phyloP scores from a whole-genome alignment of 2,797 vertebrate species.

The Enteromius mattozi region DNA sequence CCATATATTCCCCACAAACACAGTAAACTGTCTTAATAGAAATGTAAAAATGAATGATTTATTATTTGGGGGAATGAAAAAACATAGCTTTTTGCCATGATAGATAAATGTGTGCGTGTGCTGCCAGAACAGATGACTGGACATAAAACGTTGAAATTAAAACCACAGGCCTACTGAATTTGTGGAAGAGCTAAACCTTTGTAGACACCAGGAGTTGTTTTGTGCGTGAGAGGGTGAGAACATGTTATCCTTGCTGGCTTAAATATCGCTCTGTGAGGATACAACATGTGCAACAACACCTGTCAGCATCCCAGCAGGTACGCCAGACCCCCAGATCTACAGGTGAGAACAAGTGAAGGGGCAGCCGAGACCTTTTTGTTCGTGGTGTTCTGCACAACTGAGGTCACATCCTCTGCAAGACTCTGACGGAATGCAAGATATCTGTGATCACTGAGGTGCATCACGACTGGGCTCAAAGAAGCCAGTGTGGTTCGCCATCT shows the following conservation, averaged over 20 bases:
- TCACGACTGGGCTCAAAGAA: neutral
- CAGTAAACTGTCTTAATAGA: neutral
- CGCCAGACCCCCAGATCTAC: neutral
- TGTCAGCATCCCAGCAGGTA: constrained; percentile 11
- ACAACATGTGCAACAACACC: neutral
- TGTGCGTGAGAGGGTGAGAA: neutral
- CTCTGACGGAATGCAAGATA: neutral
- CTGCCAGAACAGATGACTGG: neutral
- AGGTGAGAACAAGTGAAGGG: constrained; percentile 1
- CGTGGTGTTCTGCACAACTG: neutral
- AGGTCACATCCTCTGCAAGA: neutral
- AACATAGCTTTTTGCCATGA: neutral
- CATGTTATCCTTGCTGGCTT: neutral
- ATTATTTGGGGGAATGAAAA: neutral
- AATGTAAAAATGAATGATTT: constrained; percentile 7
- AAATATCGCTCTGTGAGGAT: neutral
- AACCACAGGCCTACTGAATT: neutral
- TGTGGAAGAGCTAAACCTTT: neutral
- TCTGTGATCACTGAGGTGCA: neutral
- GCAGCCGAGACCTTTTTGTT: neutral
- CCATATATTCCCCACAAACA: neutral
- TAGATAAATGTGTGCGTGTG: neutral
- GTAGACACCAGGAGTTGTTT: neutral
- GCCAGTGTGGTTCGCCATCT: constrained; percentile 23
- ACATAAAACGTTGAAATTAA: neutral